Conservation (phyloP, 1,140 invertebrate genomes). For the Neodiprion fabricii region DNA sequence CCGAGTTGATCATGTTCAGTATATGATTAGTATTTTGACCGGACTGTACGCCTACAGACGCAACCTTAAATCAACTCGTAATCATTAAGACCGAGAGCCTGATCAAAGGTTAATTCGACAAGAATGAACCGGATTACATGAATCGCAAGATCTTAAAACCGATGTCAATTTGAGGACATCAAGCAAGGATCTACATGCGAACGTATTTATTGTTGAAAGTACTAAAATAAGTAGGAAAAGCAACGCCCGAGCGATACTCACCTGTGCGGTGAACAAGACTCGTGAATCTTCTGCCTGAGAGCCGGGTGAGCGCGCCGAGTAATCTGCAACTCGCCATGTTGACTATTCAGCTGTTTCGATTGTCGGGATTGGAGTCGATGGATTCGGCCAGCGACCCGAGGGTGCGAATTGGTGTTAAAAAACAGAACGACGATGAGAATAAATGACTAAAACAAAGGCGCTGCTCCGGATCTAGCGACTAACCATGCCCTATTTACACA, state of each 20-base stretch:
- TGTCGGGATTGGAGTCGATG: too few relatives aligned
- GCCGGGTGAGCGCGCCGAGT: conserved; percentile 47
- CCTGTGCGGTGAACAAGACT: conserved; percentile 50
- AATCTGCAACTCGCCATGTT: conserved; percentile 54
- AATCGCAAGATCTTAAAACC: neutral
- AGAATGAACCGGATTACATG: conserved; percentile 24
- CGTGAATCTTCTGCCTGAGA: conserved; percentile 33
- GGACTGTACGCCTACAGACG: neutral
- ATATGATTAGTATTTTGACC: neutral
- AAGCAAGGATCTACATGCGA: neutral
- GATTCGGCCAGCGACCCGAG: too few relatives aligned
- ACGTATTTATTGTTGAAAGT: neutral
- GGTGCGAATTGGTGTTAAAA: too few relatives aligned
- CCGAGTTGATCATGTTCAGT: neutral
- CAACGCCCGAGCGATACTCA: conserved; percentile 37
- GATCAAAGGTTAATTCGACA: conserved; percentile 38
- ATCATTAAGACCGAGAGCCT: neutral
- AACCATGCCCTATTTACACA: too few relatives aligned
- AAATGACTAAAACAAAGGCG: too few relatives aligned
- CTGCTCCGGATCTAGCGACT: too few relatives aligned
- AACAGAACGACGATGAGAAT: too few relatives aligned
- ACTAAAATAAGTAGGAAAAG: conserved; percentile 13
- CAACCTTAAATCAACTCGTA: neutral
- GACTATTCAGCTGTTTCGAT: neutral
- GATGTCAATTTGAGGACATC: neutral